These are phyloP conservation scores for Pantherophis guttatus DNA, from an alignment of 2,113 vertebrate genomes.

Conservation along the genomic window DNA sequence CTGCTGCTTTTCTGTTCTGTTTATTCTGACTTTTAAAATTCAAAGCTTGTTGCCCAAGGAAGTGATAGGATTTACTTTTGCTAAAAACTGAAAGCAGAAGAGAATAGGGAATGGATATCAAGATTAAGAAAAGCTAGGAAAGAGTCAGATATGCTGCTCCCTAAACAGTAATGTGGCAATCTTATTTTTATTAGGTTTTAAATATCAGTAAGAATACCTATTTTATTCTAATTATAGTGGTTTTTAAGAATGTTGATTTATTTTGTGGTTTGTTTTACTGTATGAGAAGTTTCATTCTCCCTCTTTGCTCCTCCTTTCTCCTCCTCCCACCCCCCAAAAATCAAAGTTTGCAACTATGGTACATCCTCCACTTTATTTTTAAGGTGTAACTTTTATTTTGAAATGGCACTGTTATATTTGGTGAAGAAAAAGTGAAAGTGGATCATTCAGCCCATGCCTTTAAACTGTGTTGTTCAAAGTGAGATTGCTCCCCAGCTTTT, in stretches of 20 bases:
- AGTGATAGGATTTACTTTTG: conserved; percentile 41
- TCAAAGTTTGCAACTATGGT: conserved; percentile 53
- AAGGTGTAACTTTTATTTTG: conserved; percentile 41
- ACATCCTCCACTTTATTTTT: conserved; percentile 39
- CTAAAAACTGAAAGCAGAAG: conserved; percentile 35
- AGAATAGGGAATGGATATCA: conserved; percentile 39
- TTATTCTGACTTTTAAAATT: conserved; percentile 46
- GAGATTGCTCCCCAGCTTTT: conserved; percentile 53
- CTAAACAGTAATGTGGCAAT: conserved; percentile 72
- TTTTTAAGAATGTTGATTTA: conserved; percentile 69
- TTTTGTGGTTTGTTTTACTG: conserved; percentile 66
- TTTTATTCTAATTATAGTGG: conserved; percentile 58
- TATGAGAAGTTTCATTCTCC: conserved; percentile 53
- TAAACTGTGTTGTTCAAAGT: conserved; percentile 37
- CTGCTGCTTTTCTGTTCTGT: conserved; percentile 60
- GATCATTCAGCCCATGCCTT: conserved; percentile 50
- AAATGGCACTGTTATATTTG: conserved; percentile 36
- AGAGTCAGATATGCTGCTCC: conserved; percentile 55
- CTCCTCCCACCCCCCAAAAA: conserved; percentile 46
- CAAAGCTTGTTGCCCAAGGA: conserved; percentile 54
- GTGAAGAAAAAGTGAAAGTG: conserved; percentile 51
- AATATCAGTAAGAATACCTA: conserved; percentile 64
- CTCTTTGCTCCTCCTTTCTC: conserved; percentile 47
- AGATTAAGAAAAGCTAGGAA: conserved; percentile 46
- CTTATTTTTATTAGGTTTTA: conserved; percentile 73